Conservation (phyloP, 1,140 invertebrate species). For the Hypothenemus hampei region DNA sequence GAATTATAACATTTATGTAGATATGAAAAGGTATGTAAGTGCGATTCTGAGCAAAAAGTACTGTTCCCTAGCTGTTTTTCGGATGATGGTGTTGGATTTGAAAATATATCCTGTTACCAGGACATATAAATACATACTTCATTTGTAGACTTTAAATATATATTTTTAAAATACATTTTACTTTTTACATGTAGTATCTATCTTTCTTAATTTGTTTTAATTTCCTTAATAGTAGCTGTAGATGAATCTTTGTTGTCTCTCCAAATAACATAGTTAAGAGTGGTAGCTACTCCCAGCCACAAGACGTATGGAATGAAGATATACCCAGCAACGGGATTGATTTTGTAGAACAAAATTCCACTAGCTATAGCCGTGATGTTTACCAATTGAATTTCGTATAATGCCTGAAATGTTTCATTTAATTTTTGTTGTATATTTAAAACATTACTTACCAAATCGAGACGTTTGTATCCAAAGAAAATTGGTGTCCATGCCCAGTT, state of each 20-base stretch:
- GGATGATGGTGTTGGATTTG: too few relatives aligned
- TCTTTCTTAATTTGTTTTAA: background rate
- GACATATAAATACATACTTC: too few relatives aligned
- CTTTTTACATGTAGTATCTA: too few relatives aligned
- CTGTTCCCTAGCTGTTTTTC: too few relatives aligned
- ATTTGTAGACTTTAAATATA: too few relatives aligned
- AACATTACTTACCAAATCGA: conserved; percentile 60
- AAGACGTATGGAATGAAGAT: conserved; percentile 74
- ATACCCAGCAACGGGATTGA: conserved; percentile 64
- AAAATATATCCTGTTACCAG: too few relatives aligned
- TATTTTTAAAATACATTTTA: background rate
- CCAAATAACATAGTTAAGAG: conserved; percentile 64
- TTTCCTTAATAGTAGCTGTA: conserved; percentile 28
- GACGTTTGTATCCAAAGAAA: conserved; percentile 71
- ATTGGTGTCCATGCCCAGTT: conserved; percentile 87
- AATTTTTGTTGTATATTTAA: conserved; percentile 22
- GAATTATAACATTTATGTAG: too few relatives aligned
- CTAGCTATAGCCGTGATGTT: conserved; percentile 59
- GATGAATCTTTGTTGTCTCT: conserved; percentile 54
- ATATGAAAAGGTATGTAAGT: too few relatives aligned
- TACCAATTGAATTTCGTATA: conserved; percentile 64
- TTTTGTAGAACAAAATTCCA: conserved; percentile 59
- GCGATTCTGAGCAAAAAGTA: too few relatives aligned
- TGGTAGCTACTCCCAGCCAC: conserved; percentile 69
- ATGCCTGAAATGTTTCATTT: conserved; percentile 52